Base-by-base conservation (phyloP, 2,888 invertebrate species). In the Caenorhabditis becei region DNA sequence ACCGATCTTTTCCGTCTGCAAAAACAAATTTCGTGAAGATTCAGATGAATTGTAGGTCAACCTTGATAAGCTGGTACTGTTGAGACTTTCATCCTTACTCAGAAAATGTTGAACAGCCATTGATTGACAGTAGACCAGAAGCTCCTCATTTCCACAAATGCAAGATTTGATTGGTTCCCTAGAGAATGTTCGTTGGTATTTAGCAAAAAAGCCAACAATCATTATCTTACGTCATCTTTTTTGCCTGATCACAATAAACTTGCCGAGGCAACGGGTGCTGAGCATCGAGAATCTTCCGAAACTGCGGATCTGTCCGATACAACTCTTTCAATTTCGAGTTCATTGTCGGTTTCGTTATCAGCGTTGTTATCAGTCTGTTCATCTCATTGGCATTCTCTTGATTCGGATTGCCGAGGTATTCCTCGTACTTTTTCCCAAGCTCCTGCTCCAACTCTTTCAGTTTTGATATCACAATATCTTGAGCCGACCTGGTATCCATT, bases 41-140 rank as follows among this genome's bases (percentile, higher is more conserved):
- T n/a, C n/a, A n/a, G n/a, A n/a, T n/a, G n/a, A n/a, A n/a, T n/a
- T n/a, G n/a, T n/a, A n/a, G n/a, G n/a, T n/a, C n/a, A n/a, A n/a
- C n/a, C n/a, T n/a, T 28, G 10, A 4, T 44, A 35, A 63, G 54
- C 16, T 54, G 71, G 2, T 7, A 3, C 14, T 20, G 51, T 23
- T 37, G n/a, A 1, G 54, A n/a, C n/a, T n/a, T n/a, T n/a, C 47
- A 3, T 28, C n/a, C 26, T 69, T 47, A 5, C 59, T 54, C 53
- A 32, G 16, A 20, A 63, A 67, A 16, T 37, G 51, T 10, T 66
- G 26, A 11, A 63, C 44, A 7, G 67, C 67, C 35, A 72, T 14
- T 8, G 59, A 77, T 61, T 81, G 81, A 54, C 81, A 81, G 28
- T 81, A 81, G 11, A 77, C 8, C 11, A 77, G 23, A 2, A 81